Percentiles rank a stretch among this genome's conserved stretches.
Conservation (phyloP, 2,888 invertebrate genomes). For the Heliconius aoede region DNA sequence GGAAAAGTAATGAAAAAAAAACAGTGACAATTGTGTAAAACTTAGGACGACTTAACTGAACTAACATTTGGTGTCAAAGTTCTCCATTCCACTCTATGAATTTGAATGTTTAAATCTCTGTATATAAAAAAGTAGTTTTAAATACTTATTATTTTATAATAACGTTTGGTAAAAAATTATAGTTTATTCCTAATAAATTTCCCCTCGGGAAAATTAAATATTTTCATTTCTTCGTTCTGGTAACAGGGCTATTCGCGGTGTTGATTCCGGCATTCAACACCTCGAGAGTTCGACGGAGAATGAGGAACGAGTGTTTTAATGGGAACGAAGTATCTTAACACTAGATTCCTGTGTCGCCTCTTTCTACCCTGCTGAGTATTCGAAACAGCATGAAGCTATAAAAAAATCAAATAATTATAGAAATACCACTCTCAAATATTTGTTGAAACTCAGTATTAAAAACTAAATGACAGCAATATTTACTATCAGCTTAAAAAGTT, state of each 20-base stretch:
- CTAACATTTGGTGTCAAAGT: not conserved
- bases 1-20: not conserved
- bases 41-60: not conserved
- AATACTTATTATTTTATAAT: not conserved
- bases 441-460: not conserved
- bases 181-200: not conserved
- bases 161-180: too few species aligned
- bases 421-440: not conserved
- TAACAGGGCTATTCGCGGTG: not conserved
- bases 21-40: not conserved
- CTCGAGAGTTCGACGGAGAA: not conserved
- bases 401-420: not conserved
- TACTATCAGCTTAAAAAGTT: conserved; percentile 12
- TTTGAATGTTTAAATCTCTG: not conserved
- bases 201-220: not conserved
- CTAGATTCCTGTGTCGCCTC: not conserved
- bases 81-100: too few species aligned
- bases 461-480: conserved; percentile 2
- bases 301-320: not conserved
- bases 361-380: not conserved
- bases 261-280: not conserved
- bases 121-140: not conserved
- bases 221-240: not conserved
- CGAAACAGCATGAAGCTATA: not conserved
- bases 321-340: not conserved